Base-by-base conservation (phyloP, 2,888 invertebrate species). In the Nudaria mundana region DNA sequence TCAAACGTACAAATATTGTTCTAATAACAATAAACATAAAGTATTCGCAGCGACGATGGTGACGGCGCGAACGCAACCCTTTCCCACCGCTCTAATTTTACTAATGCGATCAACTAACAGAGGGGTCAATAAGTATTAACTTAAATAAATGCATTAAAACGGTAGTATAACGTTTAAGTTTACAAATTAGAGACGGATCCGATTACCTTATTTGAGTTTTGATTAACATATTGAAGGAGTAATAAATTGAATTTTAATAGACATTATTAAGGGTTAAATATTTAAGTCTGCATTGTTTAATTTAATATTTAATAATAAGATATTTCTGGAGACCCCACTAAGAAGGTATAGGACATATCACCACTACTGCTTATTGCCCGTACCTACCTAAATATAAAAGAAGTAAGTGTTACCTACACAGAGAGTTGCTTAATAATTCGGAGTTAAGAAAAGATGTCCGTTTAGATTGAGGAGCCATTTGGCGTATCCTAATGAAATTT, bases 71-170 rank as follows among this genome's bases (percentile, higher is more conserved):
- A 52, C 57, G 51, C 63, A 86, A 85, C 87, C 87, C 84, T 85
- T 88, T 87, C 88, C 86, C 88, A 88, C 83, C 82, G 79, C 83
- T 88, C 87, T 87, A 85, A 81, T 85, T 87, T 87, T 85, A 86
- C 87, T 85, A 86, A 86, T 84, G 84, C 76, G 74, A 66, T 74
- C 71, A 47, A 63, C 67, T 66, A 74, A 76, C 71, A 71, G 70
- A 69, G 77, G 83, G 85, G 83, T 73, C 71, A 76, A 56, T 74
- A 73, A 76, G 72, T 76, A 76, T 74, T 66, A 64, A 55, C 68
- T 77, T 76, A 76, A 77, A 81, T 77, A 81, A 76, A 82, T 61
- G 76, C 73, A 73, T 75, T 71, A 66, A 74, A 80, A 75, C 63
- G 57, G 50, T 78, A 69, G 69, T 79, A 82, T 77, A 77, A 76